Evolutionary conservation across 1,140 invertebrate species (phyloP), one percentile per base, ranked within the genome.

Genomic region (Palaemon carinicauda): DNA sequence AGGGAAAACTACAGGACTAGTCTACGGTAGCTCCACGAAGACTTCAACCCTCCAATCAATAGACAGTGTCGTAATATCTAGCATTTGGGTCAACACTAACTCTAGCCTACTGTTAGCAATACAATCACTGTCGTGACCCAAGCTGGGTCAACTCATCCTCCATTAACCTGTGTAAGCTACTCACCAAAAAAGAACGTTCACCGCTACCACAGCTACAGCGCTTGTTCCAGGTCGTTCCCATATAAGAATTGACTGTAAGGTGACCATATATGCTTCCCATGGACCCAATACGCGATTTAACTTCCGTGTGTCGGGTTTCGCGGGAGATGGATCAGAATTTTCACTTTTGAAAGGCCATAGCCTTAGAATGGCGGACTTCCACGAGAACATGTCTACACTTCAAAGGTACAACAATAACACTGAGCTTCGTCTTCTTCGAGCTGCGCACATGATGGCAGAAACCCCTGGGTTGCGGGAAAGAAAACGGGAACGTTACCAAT

Each of bases 111-210:
- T 1, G 12, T 10, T 19, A 24, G 51, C 77, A n/a, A n/a, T n/a
- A n/a, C n/a, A n/a, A n/a, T n/a, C n/a, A n/a, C 29, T 9, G 21
- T 12, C 14, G 1, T 31, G 24, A 54, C 54, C 24, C 53, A 24
- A 3, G 14, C 17, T 51, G 29, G 19, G 51, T 56, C 29, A 65
- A 54, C 78, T 54, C 33, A 60, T 15, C 9, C 54, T 31, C 24
- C 19, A 19, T 17, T 12, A 29, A 19, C 19, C 19, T 15, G 0
- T 9, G 14, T 29, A 29, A 27, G n/a, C 0, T 51, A 71, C 90
- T 90, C 88, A 91, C 90, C 90, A 90, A 87, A 89, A 91, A 27
- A 90, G 83, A 82, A 89, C 80, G 87, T 91, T 90, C 65, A 90
- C 74, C 41, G 82, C 80, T 71, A 90, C 80, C 51, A 91, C 89